Conservation (phyloP, 2,888 invertebrate species). For the Proisotoma minuta region DNA sequence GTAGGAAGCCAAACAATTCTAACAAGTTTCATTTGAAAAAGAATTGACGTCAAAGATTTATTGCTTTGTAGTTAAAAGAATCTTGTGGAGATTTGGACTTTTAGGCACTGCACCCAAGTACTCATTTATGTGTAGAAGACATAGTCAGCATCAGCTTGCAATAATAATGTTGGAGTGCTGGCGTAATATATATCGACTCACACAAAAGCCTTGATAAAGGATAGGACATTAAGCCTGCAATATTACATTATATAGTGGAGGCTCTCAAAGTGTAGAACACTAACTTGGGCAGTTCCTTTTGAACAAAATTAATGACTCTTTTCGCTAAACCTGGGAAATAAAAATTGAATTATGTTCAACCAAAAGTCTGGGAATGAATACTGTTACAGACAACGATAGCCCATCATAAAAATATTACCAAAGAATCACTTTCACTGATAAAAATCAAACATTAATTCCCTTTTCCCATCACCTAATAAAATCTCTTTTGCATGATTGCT, state of each 20-base stretch:
- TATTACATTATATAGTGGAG: background rate
- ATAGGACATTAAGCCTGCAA: background rate
- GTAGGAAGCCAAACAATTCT: slow-evolving; percentile 10
- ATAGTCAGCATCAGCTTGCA: no score
- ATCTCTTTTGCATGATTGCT: no score
- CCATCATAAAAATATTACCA: no score
- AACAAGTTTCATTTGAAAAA: slow-evolving; percentile 22
- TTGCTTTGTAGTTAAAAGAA: slow-evolving; percentile 14
- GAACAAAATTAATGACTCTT: slow-evolving; percentile 33
- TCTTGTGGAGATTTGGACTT: background rate
- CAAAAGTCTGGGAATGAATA: background rate
- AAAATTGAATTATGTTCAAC: slow-evolving; percentile 31
- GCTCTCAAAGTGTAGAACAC: background rate
- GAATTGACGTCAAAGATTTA: slow-evolving; percentile 25
- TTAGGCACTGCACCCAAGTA: no score
- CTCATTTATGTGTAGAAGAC: no score
- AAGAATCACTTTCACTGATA: no score
- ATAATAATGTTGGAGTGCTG: no score
- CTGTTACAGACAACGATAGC: no score
- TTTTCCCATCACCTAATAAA: background rate
- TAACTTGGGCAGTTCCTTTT: background rate
- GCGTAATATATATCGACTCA: no score
- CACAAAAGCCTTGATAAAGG: background rate
- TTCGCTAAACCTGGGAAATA: slow-evolving; percentile 29
- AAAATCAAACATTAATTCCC: background rate